These are phyloP conservation scores for Bettongia penicillata DNA, from an alignment of 2,113 vertebrate species.

Conservation along the genomic window DNA sequence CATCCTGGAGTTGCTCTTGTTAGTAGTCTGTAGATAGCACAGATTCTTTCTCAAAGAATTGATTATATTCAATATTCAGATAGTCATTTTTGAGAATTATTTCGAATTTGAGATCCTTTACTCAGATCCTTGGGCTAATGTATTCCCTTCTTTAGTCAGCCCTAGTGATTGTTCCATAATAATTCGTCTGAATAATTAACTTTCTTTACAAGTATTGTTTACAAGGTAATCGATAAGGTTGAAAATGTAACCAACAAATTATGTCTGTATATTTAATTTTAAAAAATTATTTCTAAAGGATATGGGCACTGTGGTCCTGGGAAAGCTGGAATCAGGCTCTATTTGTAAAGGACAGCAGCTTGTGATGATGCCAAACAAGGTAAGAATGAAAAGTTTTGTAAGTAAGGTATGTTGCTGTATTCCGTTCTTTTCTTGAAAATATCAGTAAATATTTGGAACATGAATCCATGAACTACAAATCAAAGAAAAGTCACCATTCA, in stretches of 20 bases:
- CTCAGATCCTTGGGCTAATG: slow-evolving; percentile 8
- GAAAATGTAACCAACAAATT: background rate
- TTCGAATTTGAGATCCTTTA: slow-evolving; percentile 15
- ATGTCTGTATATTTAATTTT: slow-evolving; percentile 18
- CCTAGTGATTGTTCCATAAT: background rate
- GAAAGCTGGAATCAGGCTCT: slow-evolving; percentile 96
- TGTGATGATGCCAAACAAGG: slow-evolving; percentile 99
- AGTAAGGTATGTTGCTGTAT: background rate
- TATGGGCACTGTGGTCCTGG: slow-evolving; percentile 98
- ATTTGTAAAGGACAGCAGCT: slow-evolving; percentile 98
- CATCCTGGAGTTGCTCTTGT: background rate
- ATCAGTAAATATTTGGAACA: background rate
- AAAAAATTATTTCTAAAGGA: slow-evolving; percentile 85
- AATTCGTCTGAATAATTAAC: slow-evolving; percentile 23
- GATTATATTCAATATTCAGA: background rate
- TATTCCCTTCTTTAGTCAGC: slow-evolving; percentile 13
- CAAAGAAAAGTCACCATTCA: slow-evolving; percentile 36
- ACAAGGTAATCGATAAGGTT: background rate
- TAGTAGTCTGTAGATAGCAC: background rate
- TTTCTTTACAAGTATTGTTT: background rate
- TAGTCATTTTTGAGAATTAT: background rate
- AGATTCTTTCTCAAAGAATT: background rate
- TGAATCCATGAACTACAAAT: slow-evolving; percentile 27
- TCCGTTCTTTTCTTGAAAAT: slow-evolving; percentile 25
- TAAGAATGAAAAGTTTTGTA: slow-evolving; percentile 76